These are phyloP conservation scores for Herpetotheres cachinnans DNA, from an alignment of 2,113 vertebrate species.

Conservation along the genomic window DNA sequence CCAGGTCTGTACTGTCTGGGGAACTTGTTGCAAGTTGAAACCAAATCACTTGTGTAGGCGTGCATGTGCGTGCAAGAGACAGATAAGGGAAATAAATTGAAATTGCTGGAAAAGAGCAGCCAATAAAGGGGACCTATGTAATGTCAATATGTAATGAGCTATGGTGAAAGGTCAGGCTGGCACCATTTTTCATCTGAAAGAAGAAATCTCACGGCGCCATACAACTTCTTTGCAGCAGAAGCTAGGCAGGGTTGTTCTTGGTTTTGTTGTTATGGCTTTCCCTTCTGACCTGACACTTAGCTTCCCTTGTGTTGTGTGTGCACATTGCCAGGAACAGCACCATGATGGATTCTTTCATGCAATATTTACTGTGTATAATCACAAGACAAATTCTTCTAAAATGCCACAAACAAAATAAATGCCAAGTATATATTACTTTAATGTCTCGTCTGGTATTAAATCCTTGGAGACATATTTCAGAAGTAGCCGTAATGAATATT, in stretches of 20 bases:
- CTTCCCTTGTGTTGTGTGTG: background rate
- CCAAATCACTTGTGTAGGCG: background rate
- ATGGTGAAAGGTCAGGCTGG: background rate
- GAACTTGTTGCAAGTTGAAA: background rate
- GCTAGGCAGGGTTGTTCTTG: accelerated
- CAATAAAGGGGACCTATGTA: no score
- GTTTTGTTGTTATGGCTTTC: background rate
- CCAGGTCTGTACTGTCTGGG: background rate
- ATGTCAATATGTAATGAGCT: background rate
- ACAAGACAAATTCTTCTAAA: background rate
- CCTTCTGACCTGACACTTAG: background rate
- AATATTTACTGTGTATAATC: background rate
- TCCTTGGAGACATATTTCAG: background rate
- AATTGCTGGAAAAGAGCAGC: background rate
- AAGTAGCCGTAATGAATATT: background rate
- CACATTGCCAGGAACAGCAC: accelerated
- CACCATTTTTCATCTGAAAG: background rate
- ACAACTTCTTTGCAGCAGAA: background rate
- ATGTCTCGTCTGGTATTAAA: background rate
- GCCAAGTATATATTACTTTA: background rate
- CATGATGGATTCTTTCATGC: background rate
- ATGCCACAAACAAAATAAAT: background rate
- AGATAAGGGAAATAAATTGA: background rate
- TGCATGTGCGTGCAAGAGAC: background rate
- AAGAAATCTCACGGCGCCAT: background rate